Evolutionary conservation across 2,797 vertebrate genomes (phyloP), one percentile per base, ranked within the genome.

Genomic region (Loris lydekkerianus): DNA sequence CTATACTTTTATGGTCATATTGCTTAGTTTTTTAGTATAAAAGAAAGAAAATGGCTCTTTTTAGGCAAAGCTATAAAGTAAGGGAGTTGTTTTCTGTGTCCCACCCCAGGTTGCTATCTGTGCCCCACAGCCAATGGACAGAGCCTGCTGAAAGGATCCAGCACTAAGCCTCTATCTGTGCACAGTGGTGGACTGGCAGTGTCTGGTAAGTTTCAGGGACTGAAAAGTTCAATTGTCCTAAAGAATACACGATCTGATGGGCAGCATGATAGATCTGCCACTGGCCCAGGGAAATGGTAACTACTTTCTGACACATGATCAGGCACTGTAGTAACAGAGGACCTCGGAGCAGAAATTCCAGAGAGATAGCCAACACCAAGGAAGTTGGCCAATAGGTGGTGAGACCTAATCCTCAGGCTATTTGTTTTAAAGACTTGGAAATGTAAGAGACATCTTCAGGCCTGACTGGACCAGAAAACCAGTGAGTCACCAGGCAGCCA

Each of bases 1-100:
- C 27, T 84, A 95, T 73, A 73, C 4, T 67, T 43, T 77, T 43
- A 5, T 7, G 15, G 15, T 78, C 46, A n/a, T 53, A 53, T 63
- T 43, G 63, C 76, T 95, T 91, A n/a, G 14, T 29, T 92, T 93
- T 86, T 91, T 7, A 86, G n/a, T 43, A 73, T 89, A 13, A 95
- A 96, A 92, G 18, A 85, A 89, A 96, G 31, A 40, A 81, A 84
- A 40, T 49, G 20, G 81, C 40, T 92, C 77, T 69, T 46, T 83
- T 80, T 91, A 63, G 46, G 18, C 60, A 85, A 86, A 72, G 8
- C 46, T 91, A 6, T 46, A 63, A n/a, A 31, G 25, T 37, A 78
- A 20, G 27, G 27, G n/a, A 58, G 31, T 43, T 67, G 72, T 18
- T 58, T 88, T 80, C 73, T 8, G 23, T 56, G 7, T 23, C 56